phyloP scores from a whole-genome alignment of 1,140 invertebrate species.

The Bombus waltoni region DNA sequence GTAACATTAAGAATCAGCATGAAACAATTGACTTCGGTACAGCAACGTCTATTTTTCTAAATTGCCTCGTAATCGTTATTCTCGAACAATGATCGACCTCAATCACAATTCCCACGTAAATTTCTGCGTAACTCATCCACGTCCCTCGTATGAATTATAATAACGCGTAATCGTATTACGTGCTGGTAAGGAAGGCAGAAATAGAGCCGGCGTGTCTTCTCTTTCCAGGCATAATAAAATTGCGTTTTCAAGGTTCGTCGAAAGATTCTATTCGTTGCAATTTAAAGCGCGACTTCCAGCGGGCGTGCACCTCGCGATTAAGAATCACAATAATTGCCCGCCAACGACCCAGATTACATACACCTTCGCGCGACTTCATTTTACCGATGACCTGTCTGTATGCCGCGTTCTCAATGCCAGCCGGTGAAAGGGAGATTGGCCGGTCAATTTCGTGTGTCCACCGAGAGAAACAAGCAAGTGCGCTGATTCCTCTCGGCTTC shows the following conservation, averaged over 20 bases:
- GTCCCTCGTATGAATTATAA: not conserved
- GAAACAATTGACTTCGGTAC: not conserved
- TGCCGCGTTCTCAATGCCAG: conserved; percentile 36
- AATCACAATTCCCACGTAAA: not conserved
- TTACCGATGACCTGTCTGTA: conserved; percentile 30
- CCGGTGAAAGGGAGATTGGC: conserved; percentile 48
- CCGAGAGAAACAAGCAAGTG: conserved; percentile 5
- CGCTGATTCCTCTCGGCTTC: not conserved
- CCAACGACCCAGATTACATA: conserved; percentile 41
- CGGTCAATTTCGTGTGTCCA: conserved; percentile 28
- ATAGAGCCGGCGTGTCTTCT: no score
- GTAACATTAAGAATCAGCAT: not conserved
- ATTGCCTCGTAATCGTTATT: not conserved
- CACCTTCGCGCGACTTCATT: conserved; percentile 28
- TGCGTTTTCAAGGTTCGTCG: not conserved
- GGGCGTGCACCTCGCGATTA: not conserved
- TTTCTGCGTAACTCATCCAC: not conserved
- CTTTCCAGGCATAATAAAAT: not conserved
- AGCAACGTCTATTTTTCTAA: not conserved
- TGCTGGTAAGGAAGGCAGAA: no score
- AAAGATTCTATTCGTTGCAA: not conserved
- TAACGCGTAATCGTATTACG: not conserved
- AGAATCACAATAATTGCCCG: conserved; percentile 36
- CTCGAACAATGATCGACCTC: conserved; percentile 1
- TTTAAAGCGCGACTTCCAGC: not conserved